Base-by-base conservation (phyloP, 2,888 invertebrate species). In the Leptura quadrifasciata region DNA sequence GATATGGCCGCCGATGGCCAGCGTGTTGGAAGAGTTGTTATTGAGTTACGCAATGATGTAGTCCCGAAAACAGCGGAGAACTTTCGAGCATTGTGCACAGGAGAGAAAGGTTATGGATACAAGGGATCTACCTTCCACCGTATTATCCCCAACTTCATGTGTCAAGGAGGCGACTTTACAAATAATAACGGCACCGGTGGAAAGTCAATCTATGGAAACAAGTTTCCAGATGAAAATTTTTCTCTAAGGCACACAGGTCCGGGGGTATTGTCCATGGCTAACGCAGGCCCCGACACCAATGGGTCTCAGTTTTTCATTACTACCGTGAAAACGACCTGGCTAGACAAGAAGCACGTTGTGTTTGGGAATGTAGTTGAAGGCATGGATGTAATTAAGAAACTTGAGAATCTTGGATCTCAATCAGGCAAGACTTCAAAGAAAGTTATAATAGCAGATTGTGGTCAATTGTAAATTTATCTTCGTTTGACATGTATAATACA, bases 231-330 rank as follows among this genome's bases (percentile, higher is more conserved):
- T 89, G 99, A 99, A 91, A 98, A 99, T 93, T 99, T 99, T 92
- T 92, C 92, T 81, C 92, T 98, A 90, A 97, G 96, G 92, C 99
- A 99, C 91, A 95, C 96, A 72, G 97, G 96, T 79, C 94, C 97
- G 76, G 98, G 98, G 87, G 93, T 95, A 72, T 91, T 98, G 88
- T 98, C 98, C 18, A 98, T 98, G 98, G 98, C 98, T 64, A 98
- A 98, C 86, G 97, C 98, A 87, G 98, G 98, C 18, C 95, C 96
- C 24, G 95, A 97, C 88, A 98, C 98, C 80, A 98, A 98, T 89
- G 98, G 98, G 71, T 97, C 97, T 78, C 98, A 99, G 90, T 99
- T 98, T 91, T 99, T 99, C 90, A 94, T 99, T 84, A 97, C 97
- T 79, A 97, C 97, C 80, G 95, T 94, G 52, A 95, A 96, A 88